phyloP scores from a whole-genome alignment of 2,797 vertebrate genomes.

The Hydrolagus colliei region DNA sequence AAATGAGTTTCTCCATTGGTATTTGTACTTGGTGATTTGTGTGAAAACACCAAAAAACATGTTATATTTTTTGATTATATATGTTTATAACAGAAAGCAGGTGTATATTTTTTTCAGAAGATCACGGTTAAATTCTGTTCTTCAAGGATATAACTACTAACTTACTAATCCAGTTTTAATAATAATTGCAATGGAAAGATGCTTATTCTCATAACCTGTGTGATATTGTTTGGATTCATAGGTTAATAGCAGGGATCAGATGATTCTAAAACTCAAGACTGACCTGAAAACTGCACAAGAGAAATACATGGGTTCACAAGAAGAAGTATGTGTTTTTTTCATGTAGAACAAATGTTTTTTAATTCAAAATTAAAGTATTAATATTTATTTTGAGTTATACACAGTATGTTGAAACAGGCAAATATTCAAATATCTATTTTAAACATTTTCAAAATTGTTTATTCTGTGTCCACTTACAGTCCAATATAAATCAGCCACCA shows the following conservation, averaged over 20 bases:
- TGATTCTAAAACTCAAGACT: constrained; percentile 42
- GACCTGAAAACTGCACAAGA: constrained; percentile 38
- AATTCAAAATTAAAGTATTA: neutral
- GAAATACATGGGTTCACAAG: constrained; percentile 40
- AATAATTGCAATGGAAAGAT: neutral
- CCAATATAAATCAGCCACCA: neutral
- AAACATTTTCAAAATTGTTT: neutral
- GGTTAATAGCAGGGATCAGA: constrained; percentile 39
- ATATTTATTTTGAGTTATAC: neutral
- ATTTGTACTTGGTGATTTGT: neutral
- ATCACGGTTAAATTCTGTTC: neutral
- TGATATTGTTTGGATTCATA: constrained; percentile 35
- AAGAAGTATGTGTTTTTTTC: constrained; percentile 43
- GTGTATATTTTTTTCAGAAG: neutral
- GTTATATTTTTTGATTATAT: no score
- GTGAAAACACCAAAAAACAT: neutral
- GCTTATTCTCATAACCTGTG: neutral
- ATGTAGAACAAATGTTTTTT: neutral
- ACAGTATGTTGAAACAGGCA: neutral
- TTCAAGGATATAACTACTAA: neutral
- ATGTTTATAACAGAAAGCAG: neutral
- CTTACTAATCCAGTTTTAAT: neutral
- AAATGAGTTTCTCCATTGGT: neutral
- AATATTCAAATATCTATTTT: no score
- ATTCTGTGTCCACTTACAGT: neutral